Evolutionary conservation across 1,140 invertebrate species (phyloP).

Genomic region (Neelides sp.): DNA sequence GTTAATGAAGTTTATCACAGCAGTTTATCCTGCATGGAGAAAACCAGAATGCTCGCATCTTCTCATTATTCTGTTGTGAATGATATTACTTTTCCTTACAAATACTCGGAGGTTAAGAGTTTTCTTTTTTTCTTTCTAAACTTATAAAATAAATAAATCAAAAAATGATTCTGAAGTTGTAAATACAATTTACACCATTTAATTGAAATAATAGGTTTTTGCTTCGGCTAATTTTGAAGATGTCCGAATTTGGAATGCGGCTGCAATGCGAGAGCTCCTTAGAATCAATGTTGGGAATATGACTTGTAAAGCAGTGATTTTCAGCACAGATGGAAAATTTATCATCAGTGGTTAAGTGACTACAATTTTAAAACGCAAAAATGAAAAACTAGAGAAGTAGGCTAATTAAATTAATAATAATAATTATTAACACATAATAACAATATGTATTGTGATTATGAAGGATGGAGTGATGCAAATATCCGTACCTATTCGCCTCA

Average conservation of each 20-base stretch:
- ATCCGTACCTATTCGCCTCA: conserved; percentile 70
- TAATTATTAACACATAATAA: background rate
- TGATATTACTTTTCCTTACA: conserved; percentile 70
- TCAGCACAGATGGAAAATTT: conserved; percentile 61
- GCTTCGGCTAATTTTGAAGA: conserved; percentile 69
- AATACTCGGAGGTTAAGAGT: conserved; percentile 20
- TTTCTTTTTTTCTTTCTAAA: too few species aligned
- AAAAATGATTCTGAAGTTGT: background rate
- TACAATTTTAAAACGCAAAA: background rate
- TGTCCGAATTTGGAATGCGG: conserved; percentile 69
- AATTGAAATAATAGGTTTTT: conserved; percentile 48
- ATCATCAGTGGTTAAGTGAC: conserved; percentile 52
- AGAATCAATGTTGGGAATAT: conserved; percentile 74
- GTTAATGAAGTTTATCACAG: conserved; percentile 71
- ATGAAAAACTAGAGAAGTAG: background rate
- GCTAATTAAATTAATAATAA: conserved; percentile 3
- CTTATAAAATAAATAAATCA: background rate
- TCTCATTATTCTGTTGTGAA: conserved; percentile 68
- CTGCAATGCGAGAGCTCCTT: conserved; percentile 60
- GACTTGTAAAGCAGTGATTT: conserved; percentile 60
- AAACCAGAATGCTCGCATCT: conserved; percentile 54
- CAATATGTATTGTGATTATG: background rate
- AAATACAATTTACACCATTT: background rate
- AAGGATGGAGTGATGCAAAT: conserved; percentile 19
- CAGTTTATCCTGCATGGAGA: conserved; percentile 52